Evolutionary conservation across 2,113 vertebrate genomes (phyloP), one percentile per base, ranked within the genome.

Genomic region (Pluvianellus socialis): DNA sequence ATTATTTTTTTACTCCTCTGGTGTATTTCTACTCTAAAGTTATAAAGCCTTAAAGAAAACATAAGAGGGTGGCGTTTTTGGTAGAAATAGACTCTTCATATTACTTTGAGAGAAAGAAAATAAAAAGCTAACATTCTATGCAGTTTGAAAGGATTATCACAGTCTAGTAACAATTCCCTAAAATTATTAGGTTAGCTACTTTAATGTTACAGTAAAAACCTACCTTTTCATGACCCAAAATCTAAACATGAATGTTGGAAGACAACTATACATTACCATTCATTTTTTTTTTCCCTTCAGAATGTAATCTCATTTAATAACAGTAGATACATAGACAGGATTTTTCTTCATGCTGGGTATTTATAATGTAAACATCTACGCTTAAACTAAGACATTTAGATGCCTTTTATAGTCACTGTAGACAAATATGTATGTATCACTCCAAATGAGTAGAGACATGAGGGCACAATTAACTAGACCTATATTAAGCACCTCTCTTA

Each of bases 41-140:
- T 35, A 61, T 94, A 92, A 93, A 75, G 35, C 33, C 58, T 96
- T 42, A 79, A 89, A 94, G 86, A 93, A 94, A 82, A 94, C 67
- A 52, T 94, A 4, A 35, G n/a, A 83, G 24, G 7, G 38, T 38
- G 4, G 7, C 7, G 49, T 86, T 90, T 94, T 73, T 56, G 24
- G 35, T 53, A 79, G 45, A 91, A 91, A 71, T 68, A 77, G 12
- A 32, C 16, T 90, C n/a, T 38, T 76, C 35, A 66, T 56, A 52
- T 77, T 91, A 87, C 10, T 86, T 91, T 63, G 28, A 49, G 32
- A 49, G 81, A 52, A 86, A 52, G 28, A 40, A 90, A 87, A 80
- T 49, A 17, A 32, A 68, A 85, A 67, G 3, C 26, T 90, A 49
- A n/a, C 5, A 9, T 81, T 79, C 16, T 63, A 28, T 32, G 9